Conservation (phyloP, 2,113 vertebrate species). For the Sphyrna mokarran region DNA sequence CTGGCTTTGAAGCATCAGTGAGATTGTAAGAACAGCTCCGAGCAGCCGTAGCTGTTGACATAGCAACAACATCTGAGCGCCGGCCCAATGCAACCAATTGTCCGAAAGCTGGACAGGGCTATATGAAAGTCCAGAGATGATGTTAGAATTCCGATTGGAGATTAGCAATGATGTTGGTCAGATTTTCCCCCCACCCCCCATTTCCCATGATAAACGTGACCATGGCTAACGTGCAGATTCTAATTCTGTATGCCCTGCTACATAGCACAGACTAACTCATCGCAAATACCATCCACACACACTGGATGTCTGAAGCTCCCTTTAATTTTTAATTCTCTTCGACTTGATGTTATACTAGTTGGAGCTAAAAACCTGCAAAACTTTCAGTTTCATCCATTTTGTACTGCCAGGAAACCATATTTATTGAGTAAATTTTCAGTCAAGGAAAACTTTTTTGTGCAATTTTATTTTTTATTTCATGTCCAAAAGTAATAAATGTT, state of each 20-base stretch:
- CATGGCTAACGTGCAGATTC: neutral
- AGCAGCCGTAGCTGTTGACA: conserved; percentile 8
- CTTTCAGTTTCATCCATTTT: neutral
- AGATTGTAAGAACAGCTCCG: neutral
- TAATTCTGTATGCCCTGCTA: neutral
- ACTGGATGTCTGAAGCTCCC: neutral
- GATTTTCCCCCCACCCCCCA: neutral
- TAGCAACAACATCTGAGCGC: neutral
- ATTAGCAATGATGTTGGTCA: neutral
- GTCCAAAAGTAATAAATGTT: neutral
- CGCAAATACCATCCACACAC: neutral
- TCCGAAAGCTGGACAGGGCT: neutral
- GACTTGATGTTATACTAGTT: neutral
- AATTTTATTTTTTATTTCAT: neutral
- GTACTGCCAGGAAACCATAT: neutral
- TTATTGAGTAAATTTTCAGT: neutral
- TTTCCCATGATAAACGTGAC: neutral
- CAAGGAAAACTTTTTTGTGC: neutral
- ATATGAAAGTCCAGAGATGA: neutral
- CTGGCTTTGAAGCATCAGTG: neutral
- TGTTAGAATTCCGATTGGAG: neutral
- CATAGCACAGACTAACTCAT: neutral
- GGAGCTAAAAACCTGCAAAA: neutral
- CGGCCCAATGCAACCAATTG: neutral
- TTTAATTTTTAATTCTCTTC: neutral